Evolutionary conservation across 1,140 invertebrate genomes (phyloP).

Genomic region (Coenobita brevimanus): DNA sequence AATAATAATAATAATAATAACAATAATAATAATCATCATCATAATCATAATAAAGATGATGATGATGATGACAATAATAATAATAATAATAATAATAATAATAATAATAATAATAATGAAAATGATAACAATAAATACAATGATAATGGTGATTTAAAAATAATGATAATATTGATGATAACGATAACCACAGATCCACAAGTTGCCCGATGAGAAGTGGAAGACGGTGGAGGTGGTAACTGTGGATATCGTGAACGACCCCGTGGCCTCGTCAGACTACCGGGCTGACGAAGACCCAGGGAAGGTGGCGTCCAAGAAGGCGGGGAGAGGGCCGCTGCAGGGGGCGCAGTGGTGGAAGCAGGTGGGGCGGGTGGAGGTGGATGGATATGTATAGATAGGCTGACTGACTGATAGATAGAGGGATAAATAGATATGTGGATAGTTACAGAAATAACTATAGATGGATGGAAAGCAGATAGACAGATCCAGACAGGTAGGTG

Average conservation of each 20-base stretch:
- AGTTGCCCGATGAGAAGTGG: slow-evolving; percentile 89
- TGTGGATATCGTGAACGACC: slow-evolving; percentile 97
- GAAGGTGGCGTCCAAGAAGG: slow-evolving; percentile 93
- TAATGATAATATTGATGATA: too few relatives aligned
- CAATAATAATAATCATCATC: too few relatives aligned
- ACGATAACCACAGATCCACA: slow-evolving; percentile 76
- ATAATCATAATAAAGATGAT: neutral
- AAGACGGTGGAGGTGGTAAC: slow-evolving; percentile 89
- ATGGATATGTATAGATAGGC: too few relatives aligned
- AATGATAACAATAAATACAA: too few relatives aligned
- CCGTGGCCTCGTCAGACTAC: slow-evolving; percentile 85
- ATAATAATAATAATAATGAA: too few relatives aligned
- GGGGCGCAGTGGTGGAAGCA: slow-evolving; percentile 85
- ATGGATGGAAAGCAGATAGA: too few relatives aligned
- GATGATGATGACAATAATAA: neutral
- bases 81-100: too few relatives aligned
- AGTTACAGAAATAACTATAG: too few relatives aligned
- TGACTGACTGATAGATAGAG: too few relatives aligned
- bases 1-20: neutral
- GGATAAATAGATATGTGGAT: too few relatives aligned
- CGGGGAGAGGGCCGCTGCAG: slow-evolving; percentile 91
- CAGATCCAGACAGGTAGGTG: too few relatives aligned
- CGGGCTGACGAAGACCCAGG: slow-evolving; percentile 91
- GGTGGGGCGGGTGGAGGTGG: slow-evolving; percentile 71
- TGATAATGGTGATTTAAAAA: neutral